A percentile compares a stretch with the other conserved stretches of the same genome.
Conservation (phyloP, 2,113 vertebrate species). For the Motacilla tschutschensis region DNA sequence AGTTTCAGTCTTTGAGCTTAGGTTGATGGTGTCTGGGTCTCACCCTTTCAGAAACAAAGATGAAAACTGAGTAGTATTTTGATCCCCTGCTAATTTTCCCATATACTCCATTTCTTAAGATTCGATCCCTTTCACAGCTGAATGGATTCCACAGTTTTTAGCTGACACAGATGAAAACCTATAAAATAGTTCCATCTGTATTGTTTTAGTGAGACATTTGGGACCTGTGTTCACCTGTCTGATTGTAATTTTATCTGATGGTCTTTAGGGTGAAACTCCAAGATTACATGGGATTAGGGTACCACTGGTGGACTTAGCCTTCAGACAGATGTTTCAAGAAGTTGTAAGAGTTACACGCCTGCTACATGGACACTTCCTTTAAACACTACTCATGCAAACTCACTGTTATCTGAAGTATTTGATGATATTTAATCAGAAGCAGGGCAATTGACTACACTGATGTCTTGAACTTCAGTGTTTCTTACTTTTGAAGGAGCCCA, state of each 20-base stretch:
- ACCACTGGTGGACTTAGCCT: not conserved
- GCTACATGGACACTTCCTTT: not conserved
- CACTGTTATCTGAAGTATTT: not conserved
- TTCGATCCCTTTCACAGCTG: not conserved
- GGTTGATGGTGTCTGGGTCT: not conserved
- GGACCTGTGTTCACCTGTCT: not conserved
- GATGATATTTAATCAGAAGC: not conserved
- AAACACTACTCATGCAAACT: not conserved
- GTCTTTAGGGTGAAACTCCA: not conserved
- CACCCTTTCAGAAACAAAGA: not conserved
- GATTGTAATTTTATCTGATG: not conserved
- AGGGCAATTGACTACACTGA: not conserved
- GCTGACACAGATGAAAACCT: not conserved
- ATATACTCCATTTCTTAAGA: not conserved
- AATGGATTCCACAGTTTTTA: not conserved
- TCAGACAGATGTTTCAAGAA: not conserved
- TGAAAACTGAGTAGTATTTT: not conserved
- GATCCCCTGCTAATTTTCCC: not conserved
- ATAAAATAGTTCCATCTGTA: not conserved
- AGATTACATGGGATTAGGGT: not conserved
- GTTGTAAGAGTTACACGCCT: not conserved
- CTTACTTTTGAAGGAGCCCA: not conserved
- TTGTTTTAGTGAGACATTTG: not conserved
- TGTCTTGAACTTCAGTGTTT: not conserved
- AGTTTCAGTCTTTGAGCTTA: not conserved